Percentiles rank a stretch among this genome's conserved stretches.
These are phyloP conservation scores for Eupsittula cactorum DNA, from an alignment of 2,113 vertebrate genomes.

Conservation along the genomic window DNA sequence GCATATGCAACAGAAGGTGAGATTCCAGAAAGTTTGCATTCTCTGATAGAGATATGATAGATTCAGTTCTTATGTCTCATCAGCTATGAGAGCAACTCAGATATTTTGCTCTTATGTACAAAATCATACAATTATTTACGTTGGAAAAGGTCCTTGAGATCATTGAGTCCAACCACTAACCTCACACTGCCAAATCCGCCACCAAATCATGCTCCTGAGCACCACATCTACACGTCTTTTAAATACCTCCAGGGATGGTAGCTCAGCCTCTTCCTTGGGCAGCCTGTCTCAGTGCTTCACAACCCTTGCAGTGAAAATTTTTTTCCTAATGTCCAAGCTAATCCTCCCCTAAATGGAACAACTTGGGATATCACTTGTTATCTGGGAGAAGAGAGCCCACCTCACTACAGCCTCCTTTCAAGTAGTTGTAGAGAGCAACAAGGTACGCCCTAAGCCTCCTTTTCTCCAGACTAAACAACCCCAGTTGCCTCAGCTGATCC, in stretches of 20 bases:
- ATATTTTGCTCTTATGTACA: neutral
- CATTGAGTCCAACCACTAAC: neutral
- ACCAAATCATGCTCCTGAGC: neutral
- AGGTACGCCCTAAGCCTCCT: neutral
- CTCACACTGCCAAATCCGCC: neutral
- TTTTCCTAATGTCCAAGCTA: neutral
- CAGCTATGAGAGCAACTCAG: neutral
- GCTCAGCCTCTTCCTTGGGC: neutral
- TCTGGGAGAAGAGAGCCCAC: neutral
- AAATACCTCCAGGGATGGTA: neutral
- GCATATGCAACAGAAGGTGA: neutral
- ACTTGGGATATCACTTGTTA: neutral
- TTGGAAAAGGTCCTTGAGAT: neutral
- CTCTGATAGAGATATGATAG: neutral
- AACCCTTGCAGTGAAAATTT: neutral
- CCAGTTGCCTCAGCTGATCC: neutral
- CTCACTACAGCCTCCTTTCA: accelerated
- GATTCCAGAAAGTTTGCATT: neutral
- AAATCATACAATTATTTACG: neutral
- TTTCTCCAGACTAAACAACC: neutral
- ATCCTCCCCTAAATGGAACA: neutral
- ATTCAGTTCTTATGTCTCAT: neutral
- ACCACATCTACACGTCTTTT: neutral
- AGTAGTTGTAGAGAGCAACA: neutral
- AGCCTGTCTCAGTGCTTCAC: neutral